Percentiles rank a stretch among this genome's conserved stretches.
phyloP scores from a whole-genome alignment of 2,113 vertebrate genomes.

The Burhinus oedicnemus region DNA sequence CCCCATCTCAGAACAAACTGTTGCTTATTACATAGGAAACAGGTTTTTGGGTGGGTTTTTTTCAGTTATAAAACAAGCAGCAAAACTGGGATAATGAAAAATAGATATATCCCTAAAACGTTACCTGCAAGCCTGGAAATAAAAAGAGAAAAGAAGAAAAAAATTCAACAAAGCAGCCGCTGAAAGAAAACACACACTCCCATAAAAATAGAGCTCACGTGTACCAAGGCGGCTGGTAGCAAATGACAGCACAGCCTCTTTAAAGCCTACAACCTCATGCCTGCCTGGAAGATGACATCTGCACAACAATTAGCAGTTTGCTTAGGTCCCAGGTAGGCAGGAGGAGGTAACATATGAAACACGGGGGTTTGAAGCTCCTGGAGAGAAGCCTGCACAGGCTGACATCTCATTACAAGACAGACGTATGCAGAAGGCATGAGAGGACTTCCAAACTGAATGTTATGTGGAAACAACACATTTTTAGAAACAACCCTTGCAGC shows the following conservation, averaged over 20 bases:
- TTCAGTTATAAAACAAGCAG: neutral
- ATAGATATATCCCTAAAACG: slow-evolving; percentile 25
- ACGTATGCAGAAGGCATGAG: accelerated
- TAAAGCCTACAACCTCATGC: slow-evolving; percentile 53
- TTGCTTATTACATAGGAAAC: neutral
- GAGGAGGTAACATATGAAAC: slow-evolving; percentile 14
- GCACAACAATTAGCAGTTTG: slow-evolving; percentile 47
- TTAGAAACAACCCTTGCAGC: neutral
- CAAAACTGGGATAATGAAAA: slow-evolving; percentile 36
- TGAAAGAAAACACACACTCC: slow-evolving; percentile 7
- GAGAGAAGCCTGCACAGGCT: neutral
- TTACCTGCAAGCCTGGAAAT: slow-evolving; percentile 34
- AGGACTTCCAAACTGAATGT: neutral
- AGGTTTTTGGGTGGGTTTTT: neutral
- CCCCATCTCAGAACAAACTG: neutral
- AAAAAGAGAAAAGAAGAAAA: neutral
- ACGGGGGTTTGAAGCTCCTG: neutral
- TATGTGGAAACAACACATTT: neutral
- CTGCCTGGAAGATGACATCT: slow-evolving; percentile 52
- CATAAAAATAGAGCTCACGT: slow-evolving; percentile 63
- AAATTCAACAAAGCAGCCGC: slow-evolving; percentile 40
- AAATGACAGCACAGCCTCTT: slow-evolving; percentile 45
- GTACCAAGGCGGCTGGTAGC: slow-evolving; percentile 25
- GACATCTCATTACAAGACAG: neutral
- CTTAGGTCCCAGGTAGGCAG: slow-evolving; percentile 43